These are phyloP conservation scores for Rostrhamus sociabilis DNA, from an alignment of 2,797 vertebrate genomes.

Conservation along the genomic window DNA sequence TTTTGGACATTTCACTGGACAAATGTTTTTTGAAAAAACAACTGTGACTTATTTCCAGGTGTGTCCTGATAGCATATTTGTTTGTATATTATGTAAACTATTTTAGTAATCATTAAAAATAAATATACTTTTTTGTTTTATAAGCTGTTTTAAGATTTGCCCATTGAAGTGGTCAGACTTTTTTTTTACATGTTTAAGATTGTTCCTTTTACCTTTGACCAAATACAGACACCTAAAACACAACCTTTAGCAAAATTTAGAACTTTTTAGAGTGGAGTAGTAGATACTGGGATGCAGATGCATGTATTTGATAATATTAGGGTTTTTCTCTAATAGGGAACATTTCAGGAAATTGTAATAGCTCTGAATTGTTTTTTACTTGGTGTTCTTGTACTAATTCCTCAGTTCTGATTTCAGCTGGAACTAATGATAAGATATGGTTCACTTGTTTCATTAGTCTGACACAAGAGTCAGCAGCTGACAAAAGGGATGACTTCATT, in stretches of 20 bases:
- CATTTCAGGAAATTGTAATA: background rate
- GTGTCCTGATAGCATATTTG: constrained; percentile 32
- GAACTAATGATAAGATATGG: constrained; percentile 2
- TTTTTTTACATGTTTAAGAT: background rate
- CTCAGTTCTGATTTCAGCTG: constrained; percentile 32
- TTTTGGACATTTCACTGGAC: constrained; percentile 65
- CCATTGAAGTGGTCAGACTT: background rate
- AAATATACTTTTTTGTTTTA: constrained; percentile 66
- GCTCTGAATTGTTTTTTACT: background rate
- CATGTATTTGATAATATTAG: background rate
- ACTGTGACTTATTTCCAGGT: constrained; percentile 40
- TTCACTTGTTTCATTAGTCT: constrained; percentile 28
- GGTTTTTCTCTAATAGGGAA: background rate
- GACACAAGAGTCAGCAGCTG: constrained; percentile 17
- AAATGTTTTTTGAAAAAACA: constrained; percentile 30
- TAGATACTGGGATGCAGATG: background rate
- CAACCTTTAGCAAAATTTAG: background rate
- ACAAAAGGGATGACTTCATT: constrained; percentile 45
- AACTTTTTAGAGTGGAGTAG: background rate
- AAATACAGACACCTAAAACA: background rate
- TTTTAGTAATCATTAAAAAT: constrained; percentile 75
- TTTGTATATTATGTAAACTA: constrained; percentile 61
- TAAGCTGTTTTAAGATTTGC: constrained; percentile 17
- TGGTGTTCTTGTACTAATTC: background rate
- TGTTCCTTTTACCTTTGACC: background rate